These are phyloP conservation scores for Sphaeridia pumilis DNA, from an alignment of 2,888 invertebrate genomes.

Conservation along the genomic window DNA sequence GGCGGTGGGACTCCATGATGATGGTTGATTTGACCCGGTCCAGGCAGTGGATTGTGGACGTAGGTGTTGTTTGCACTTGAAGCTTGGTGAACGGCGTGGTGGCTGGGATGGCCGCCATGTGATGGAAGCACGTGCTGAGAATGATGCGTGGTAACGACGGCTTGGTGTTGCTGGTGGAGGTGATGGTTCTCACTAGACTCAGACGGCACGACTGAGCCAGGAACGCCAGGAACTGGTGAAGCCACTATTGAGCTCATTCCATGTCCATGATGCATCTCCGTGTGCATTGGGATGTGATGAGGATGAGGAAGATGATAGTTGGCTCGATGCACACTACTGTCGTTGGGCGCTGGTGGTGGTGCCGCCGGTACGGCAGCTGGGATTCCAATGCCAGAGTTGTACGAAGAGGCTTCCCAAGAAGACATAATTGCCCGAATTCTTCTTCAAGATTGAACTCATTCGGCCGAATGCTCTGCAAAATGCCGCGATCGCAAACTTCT, in stretches of 20 bases:
- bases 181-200: neutral
- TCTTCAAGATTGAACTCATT: conserved; percentile 1
- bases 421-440: conserved; percentile 14
- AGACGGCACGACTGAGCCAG: conserved; percentile 1
- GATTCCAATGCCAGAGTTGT: conserved; percentile 7
- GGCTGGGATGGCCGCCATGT: conserved; percentile 10
- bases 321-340: conserved; percentile 14
- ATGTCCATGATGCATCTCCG: conserved; percentile 3
- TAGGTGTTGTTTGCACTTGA: conserved; percentile 4
- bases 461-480: too few relatives aligned
- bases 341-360: conserved; percentile 9
- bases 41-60: neutral
- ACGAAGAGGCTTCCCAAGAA: conserved; percentile 18
- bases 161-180: neutral
- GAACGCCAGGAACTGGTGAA: conserved; percentile 5
- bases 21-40: neutral
- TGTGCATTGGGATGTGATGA: neutral
- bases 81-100: conserved; percentile 4
- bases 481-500: too few relatives aligned
- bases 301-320: conserved; percentile 10
- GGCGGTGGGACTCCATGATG: neutral
- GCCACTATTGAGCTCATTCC: too few relatives aligned
- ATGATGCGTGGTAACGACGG: conserved; percentile 1
- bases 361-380: too few relatives aligned
- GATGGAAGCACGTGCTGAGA: conserved; percentile 16